These are phyloP conservation scores for Melanerpes formicivorus DNA, from an alignment of 2,113 vertebrate species.

Conservation along the genomic window DNA sequence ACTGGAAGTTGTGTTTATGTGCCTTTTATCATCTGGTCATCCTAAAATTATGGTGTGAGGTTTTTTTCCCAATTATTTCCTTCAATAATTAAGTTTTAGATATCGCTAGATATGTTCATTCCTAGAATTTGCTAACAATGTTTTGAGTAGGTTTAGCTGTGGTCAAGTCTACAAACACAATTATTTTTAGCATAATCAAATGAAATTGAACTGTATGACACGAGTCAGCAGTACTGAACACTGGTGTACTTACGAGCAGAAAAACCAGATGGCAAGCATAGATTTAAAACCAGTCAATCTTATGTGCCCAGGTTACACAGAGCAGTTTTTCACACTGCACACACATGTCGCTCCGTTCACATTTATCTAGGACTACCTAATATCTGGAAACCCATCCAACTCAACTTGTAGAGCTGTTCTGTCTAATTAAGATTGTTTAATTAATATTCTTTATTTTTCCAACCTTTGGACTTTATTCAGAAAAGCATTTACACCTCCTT, in stretches of 20 bases:
- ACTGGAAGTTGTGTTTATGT: background rate
- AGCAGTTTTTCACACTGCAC: background rate
- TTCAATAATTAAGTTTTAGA: background rate
- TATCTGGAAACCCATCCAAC: background rate
- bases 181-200: background rate
- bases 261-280: background rate
- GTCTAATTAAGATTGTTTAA: background rate
- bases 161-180: background rate
- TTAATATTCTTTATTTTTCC: background rate
- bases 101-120: background rate
- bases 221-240: background rate
- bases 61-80: background rate
- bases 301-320: background rate
- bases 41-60: background rate
- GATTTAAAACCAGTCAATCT: background rate
- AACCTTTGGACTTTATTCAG: background rate
- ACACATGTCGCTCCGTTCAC: background rate
- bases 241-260: background rate
- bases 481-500: background rate
- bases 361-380: background rate
- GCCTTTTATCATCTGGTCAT: background rate
- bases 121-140: background rate
- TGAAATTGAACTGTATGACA: background rate
- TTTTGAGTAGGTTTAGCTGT: background rate
- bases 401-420: background rate